Conservation (phyloP, 2,113 vertebrate genomes). For the Mobula hypostoma region DNA sequence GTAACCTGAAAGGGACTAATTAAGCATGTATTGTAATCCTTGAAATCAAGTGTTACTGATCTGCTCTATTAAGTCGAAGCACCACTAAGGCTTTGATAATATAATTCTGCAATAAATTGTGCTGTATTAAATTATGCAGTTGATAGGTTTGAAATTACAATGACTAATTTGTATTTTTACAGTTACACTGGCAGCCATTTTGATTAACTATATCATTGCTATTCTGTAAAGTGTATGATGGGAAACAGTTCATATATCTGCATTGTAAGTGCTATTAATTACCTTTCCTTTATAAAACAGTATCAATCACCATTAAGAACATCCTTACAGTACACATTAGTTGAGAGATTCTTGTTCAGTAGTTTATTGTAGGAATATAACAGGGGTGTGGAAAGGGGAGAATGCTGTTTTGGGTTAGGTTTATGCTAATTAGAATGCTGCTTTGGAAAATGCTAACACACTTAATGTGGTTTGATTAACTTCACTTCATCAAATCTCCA, state of each 20-base stretch:
- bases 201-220: not conserved
- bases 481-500: not conserved
- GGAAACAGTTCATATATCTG: not conserved
- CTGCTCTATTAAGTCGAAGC: not conserved
- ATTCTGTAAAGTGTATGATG: not conserved
- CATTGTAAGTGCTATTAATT: not conserved
- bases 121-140: not conserved
- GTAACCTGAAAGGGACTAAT: not conserved
- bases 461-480: not conserved
- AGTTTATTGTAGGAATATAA: not conserved
- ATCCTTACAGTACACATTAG: not conserved
- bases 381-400: not conserved
- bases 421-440: not conserved
- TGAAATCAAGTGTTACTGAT: not conserved
- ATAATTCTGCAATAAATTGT: not conserved
- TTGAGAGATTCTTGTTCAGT: not conserved
- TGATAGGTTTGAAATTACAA: not conserved
- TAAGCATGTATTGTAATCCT: not conserved
- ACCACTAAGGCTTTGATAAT: not conserved
- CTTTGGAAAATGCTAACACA: not conserved
- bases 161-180: not conserved
- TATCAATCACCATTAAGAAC: not conserved
- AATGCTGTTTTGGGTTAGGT: no score
- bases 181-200: not conserved
- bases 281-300: not conserved